These are phyloP conservation scores for Hetaerina americana DNA, from an alignment of 1,140 invertebrate species.

Conservation along the genomic window DNA sequence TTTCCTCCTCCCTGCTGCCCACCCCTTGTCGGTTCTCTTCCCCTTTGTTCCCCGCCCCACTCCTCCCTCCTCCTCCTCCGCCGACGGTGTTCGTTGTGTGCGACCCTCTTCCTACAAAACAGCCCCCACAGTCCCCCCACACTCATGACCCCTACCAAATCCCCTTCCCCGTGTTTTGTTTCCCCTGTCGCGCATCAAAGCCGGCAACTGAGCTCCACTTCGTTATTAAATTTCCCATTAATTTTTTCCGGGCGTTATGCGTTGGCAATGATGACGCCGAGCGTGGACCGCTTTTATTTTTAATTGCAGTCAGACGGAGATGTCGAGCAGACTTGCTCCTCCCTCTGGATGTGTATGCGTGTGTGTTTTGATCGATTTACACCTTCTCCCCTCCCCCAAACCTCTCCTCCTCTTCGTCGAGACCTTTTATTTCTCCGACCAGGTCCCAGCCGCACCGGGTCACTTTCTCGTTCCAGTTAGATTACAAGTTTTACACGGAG, in stretches of 20 bases:
- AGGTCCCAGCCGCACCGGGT: too few relatives aligned
- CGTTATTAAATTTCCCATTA: neutral
- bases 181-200: neutral
- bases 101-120: neutral
- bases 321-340: too few relatives aligned
- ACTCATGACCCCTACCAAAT: neutral
- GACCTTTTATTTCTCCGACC: too few relatives aligned
- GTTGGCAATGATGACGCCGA: neutral
- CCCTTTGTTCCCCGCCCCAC: neutral
- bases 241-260: neutral
- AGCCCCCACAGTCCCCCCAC: neutral
- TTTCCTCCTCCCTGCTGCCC: neutral
- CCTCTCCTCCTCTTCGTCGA: neutral
- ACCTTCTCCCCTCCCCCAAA: neutral
- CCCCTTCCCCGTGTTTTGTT: neutral
- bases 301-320: too few relatives aligned
- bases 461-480: too few relatives aligned
- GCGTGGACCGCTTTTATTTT: neutral
- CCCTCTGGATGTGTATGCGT: neutral
- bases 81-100: too few relatives aligned
- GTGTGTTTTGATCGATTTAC: neutral
- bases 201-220: neutral
- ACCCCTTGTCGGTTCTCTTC: neutral
- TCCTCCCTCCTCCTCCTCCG: neutral
- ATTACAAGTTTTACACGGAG: too few relatives aligned